phyloP scores from a whole-genome alignment of 2,797 vertebrate genomes.

The Hypotaenidia okinawae region DNA sequence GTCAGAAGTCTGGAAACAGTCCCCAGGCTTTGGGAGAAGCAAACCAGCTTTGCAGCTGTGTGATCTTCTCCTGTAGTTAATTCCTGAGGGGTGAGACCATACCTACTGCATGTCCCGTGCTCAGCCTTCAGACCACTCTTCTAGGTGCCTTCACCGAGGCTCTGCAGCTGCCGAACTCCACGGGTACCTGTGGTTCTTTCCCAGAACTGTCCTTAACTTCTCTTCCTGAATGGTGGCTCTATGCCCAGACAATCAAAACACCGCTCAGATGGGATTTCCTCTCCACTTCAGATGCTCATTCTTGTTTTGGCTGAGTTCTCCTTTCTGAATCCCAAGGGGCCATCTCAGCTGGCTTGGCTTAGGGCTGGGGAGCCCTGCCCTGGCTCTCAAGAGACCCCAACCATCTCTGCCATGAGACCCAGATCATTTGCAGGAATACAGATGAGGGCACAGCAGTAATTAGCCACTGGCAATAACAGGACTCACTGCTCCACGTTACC shows the following conservation, averaged over 20 bases:
- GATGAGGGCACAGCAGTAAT: background rate
- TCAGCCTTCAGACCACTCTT: background rate
- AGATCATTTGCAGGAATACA: fast-evolving
- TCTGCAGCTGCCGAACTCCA: background rate
- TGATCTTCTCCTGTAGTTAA: background rate
- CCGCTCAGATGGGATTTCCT: background rate
- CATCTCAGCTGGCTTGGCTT: background rate
- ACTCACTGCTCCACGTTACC: background rate
- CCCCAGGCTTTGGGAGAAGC: background rate
- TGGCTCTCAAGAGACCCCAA: background rate
- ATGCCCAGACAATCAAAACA: background rate
- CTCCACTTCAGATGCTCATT: background rate
- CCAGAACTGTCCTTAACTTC: background rate
- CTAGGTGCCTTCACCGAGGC: background rate
- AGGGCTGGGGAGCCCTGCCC: background rate
- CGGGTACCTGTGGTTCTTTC: background rate
- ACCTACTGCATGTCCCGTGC: background rate
- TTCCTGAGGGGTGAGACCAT: background rate
- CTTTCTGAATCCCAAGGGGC: background rate
- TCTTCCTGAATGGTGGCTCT: background rate
- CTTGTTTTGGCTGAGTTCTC: background rate
- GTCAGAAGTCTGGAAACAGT: background rate
- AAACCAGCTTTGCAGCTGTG: background rate
- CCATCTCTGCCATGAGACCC: fast-evolving
- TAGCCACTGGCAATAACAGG: background rate